Conservation (phyloP, 2,113 vertebrate genomes). For the Prunella fulvescens region DNA sequence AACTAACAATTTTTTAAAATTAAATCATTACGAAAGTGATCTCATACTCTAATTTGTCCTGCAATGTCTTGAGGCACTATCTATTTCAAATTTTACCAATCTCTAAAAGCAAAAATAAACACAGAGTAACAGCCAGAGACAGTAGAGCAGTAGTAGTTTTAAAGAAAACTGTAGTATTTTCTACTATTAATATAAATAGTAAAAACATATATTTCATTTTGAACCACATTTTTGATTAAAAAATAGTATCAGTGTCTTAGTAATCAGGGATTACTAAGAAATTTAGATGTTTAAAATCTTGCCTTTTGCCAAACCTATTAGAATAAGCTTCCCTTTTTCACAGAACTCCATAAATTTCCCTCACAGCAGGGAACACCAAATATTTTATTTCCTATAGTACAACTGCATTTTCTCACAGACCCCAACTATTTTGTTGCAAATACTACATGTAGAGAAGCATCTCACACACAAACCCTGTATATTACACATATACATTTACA, state of each 20-base stretch:
- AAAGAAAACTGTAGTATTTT: not conserved
- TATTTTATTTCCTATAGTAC: not conserved
- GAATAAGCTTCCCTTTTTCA: slow-evolving; percentile 35
- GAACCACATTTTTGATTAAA: not conserved
- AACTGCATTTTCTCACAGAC: slow-evolving; percentile 14
- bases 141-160: not conserved
- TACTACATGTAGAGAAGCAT: not conserved
- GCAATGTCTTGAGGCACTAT: not conserved
- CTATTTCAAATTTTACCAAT: not conserved
- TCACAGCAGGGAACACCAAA: not conserved
- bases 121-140: not conserved
- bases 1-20: not conserved
- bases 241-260: not conserved
- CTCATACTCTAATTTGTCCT: not conserved
- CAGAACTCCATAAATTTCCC: not conserved
- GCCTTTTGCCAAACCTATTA: not conserved
- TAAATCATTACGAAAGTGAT: not conserved
- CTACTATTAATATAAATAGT: not conserved
- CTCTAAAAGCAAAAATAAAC: not conserved
- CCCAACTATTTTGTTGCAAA: not conserved
- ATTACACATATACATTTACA: not conserved
- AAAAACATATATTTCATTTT: not conserved
- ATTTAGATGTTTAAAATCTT: not conserved
- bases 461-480: not conserved
- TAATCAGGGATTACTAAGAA: slow-evolving; percentile 10